Evolutionary conservation across 2,797 vertebrate species (phyloP), one percentile per base, ranked within the genome.

Genomic region (Yasuhikotakia modesta): DNA sequence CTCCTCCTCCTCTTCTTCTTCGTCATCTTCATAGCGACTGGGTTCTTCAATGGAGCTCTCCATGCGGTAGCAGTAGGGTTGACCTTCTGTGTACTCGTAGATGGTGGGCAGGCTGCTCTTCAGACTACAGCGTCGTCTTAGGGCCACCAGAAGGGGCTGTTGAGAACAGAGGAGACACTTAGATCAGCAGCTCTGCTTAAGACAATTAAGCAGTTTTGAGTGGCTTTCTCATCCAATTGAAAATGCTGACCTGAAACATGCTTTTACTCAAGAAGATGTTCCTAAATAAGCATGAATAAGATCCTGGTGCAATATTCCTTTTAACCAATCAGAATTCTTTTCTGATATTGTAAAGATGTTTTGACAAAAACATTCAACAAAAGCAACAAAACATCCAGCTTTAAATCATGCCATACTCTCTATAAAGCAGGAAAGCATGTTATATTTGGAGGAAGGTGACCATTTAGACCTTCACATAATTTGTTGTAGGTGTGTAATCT

Each of bases 91-190:
- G 89, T 94, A 93, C 88, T 98, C 94, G 0, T 96, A 95, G 88
- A 97, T 98, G 78, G 94, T 96, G 1, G 96, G 95, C 78, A 96
- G 89, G 0, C 94, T 95, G 88, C 95, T 95, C 85, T 94, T 95
- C 76, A 96, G 93, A 89, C 95, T 96, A 76, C 97, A 96, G 79
- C 96, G 94, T 10, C 95, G 92, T 0, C 95, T 92, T 73, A 97
- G 84, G 0, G 96, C 95, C 0, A 97, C 95, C 0, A 98, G 90
- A 86, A 97, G 90, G 0, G 96, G 94, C 90, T 97, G 96, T 55
- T 22, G 57, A 66, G 58, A 73, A 45, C 17, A 66, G 16, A 70
- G 39, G 11, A 65, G 46, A 78, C 16, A 53, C 13, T 16, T 16
- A 6, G 2, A 69, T 43, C 39, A 43, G 7, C 48, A 74, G 5